Conservation (phyloP, 2,797 vertebrate genomes). For the Pampus argenteus region DNA sequence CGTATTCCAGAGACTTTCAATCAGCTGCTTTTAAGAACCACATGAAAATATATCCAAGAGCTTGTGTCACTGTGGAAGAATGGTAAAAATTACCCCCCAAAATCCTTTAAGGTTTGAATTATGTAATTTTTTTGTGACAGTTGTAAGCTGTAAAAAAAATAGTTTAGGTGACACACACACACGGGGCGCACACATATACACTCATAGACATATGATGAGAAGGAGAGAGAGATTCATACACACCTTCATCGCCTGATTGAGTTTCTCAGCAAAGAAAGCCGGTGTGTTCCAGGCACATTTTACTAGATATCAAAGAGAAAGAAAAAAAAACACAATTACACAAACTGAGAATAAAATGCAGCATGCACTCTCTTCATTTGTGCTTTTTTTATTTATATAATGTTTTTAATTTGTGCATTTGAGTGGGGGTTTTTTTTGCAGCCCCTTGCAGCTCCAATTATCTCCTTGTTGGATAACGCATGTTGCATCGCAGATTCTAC, state of each 20-base stretch:
- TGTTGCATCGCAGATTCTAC: background rate
- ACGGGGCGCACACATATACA: too few relatives aligned
- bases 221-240: slow-evolving; percentile 15
- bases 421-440: background rate
- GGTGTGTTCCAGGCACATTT: slow-evolving; percentile 91
- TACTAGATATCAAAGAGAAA: slow-evolving; percentile 79
- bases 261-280: slow-evolving; percentile 93
- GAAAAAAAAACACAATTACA: slow-evolving; percentile 25
- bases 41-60: too few relatives aligned
- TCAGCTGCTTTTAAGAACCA: background rate
- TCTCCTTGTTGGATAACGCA: background rate
- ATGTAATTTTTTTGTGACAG: too few relatives aligned
- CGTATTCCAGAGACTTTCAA: background rate
- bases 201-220: background rate
- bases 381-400: background rate
- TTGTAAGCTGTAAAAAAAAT: too few relatives aligned
- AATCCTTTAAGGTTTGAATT: too few relatives aligned
- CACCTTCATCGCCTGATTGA: slow-evolving; percentile 92
- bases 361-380: slow-evolving; percentile 1
- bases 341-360: slow-evolving; percentile 9
- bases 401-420: background rate
- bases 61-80: too few relatives aligned
- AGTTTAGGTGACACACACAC: background rate
- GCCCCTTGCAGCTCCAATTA: background rate
- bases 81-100: too few relatives aligned